phyloP scores from a whole-genome alignment of 2,113 vertebrate species.

The Onychostoma macrolepis region DNA sequence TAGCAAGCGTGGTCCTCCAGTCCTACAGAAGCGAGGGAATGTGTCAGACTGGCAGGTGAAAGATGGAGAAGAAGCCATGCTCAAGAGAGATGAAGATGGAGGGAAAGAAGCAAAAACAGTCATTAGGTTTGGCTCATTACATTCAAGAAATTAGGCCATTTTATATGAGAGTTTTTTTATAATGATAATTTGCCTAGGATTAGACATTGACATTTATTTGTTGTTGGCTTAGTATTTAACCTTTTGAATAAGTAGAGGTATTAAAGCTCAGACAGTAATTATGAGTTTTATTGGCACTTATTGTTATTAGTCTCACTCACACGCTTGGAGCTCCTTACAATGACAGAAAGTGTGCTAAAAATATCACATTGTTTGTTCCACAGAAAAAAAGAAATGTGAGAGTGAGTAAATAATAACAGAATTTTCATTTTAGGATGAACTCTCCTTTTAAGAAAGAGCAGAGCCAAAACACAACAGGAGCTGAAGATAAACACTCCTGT shows the following conservation, averaged over 20 bases:
- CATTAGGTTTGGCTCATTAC: slow-evolving; percentile 77
- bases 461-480: not conserved
- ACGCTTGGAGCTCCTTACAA: not conserved
- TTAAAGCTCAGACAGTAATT: slow-evolving; percentile 1
- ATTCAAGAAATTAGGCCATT: not conserved
- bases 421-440: not conserved
- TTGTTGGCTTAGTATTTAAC: not conserved
- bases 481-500: not conserved
- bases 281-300: not conserved
- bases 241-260: slow-evolving; percentile 4
- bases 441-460: not conserved
- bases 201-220: not conserved
- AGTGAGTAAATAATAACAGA: not conserved
- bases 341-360: not conserved
- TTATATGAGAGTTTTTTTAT: not conserved
- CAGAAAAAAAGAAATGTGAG: not conserved
- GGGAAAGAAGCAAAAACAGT: slow-evolving; percentile 69
- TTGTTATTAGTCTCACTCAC: not conserved
- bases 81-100: slow-evolving; percentile 58
- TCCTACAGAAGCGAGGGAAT: slow-evolving; percentile 67
- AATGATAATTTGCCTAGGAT: not conserved
- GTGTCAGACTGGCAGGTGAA: slow-evolving; percentile 54
- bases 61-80: slow-evolving; percentile 40
- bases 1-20: slow-evolving; percentile 78
- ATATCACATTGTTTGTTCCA: not conserved